These are phyloP conservation scores for Fopius arisanus DNA, from an alignment of 1,140 invertebrate species.

Conservation along the genomic window DNA sequence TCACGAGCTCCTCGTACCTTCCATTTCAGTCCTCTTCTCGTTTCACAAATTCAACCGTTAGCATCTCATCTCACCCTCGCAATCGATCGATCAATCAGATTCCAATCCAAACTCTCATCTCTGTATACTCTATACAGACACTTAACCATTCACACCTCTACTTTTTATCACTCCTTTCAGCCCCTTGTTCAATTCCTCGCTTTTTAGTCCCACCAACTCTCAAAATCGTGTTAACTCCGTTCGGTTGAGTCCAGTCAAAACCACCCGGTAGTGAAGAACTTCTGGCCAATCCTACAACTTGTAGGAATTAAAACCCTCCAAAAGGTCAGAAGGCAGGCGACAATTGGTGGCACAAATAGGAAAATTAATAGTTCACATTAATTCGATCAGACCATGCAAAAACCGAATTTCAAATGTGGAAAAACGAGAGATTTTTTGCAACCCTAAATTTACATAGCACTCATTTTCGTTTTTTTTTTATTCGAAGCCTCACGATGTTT, in stretches of 20 bases:
- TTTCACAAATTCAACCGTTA: background rate
- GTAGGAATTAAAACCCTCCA: background rate
- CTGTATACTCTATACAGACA: background rate
- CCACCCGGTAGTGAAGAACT: slow-evolving; percentile 58
- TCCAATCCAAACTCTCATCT: background rate
- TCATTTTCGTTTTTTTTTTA: too few species aligned
- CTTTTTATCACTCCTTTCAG: background rate
- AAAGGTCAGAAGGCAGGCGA: background rate
- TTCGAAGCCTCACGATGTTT: too few species aligned
- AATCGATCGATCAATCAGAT: background rate
- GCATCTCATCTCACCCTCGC: background rate
- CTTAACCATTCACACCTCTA: background rate
- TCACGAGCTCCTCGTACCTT: background rate
- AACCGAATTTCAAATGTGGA: background rate
- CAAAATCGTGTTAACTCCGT: slow-evolving; percentile 58
- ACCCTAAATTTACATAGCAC: too few species aligned
- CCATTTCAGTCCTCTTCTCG: background rate
- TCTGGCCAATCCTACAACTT: slow-evolving; percentile 24
- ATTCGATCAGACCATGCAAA: background rate
- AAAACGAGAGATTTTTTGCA: too few species aligned
- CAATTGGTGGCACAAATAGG: background rate
- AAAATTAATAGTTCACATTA: background rate
- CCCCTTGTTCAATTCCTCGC: background rate
- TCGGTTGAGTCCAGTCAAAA: slow-evolving; percentile 59
- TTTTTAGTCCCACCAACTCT: background rate